Evolutionary conservation across 2,113 vertebrate genomes (phyloP).

Genomic region (Maccullochella peelii): DNA sequence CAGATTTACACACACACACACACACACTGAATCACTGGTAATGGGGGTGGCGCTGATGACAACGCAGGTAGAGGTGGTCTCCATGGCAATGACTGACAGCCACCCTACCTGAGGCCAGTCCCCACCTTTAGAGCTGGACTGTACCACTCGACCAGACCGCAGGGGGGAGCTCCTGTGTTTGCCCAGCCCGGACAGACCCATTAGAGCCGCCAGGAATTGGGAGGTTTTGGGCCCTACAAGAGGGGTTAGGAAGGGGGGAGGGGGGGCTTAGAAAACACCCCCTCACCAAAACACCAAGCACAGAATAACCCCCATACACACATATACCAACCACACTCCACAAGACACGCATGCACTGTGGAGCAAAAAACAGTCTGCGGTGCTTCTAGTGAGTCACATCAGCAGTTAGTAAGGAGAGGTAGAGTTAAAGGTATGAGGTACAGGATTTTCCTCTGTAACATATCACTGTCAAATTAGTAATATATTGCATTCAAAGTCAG

Average conservation of each 20-base stretch:
- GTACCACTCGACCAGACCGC: conserved; percentile 78
- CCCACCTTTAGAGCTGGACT: conserved; percentile 84
- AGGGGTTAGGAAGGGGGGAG: conserved; percentile 69
- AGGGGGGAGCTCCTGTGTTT: conserved; percentile 81
- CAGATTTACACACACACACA: conserved; percentile 44
- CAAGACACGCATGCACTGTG: conserved; percentile 59
- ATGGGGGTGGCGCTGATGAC: conserved; percentile 68
- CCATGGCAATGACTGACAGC: conserved; percentile 81
- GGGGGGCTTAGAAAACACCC: conserved; percentile 65
- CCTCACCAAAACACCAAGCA: conserved; percentile 58
- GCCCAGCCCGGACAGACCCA: conserved; percentile 82
- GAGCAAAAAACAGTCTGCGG: conserved; percentile 14
- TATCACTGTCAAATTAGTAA: conserved; percentile 28
- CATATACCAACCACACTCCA: conserved; percentile 35
- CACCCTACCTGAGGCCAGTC: conserved; percentile 83
- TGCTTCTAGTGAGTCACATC: conserved; percentile 40
- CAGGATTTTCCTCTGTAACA: conserved; percentile 46
- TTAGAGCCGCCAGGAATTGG: conserved; percentile 83
- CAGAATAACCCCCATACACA: conserved; percentile 47
- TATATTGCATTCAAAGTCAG: not conserved
- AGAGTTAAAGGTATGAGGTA: conserved; percentile 55
- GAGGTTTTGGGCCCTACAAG: conserved; percentile 80
- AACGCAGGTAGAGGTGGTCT: conserved; percentile 78
- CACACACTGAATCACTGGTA: conserved; percentile 55
- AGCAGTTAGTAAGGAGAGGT: conserved; percentile 54